A percentile compares a stretch with the other conserved stretches of the same genome.
Conservation (phyloP, 2,888 invertebrate genomes). For the Dimorphilus gyrociliatus region DNA sequence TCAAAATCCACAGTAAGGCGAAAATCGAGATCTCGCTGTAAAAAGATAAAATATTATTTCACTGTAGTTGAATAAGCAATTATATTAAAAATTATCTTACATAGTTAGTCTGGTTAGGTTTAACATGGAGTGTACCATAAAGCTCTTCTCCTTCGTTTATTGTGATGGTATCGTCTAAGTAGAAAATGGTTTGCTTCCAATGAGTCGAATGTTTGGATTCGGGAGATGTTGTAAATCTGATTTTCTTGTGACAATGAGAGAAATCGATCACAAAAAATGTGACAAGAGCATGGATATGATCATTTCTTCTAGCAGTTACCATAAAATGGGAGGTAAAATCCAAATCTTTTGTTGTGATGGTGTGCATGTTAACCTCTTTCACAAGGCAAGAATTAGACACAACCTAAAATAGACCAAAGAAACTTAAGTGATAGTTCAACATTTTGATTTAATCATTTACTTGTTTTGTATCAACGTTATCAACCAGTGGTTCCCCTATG, state of each 20-base stretch:
- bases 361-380: slow-evolving; percentile 94
- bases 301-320: slow-evolving; percentile 53
- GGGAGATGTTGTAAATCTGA: slow-evolving; percentile 82
- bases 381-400: slow-evolving; percentile 84
- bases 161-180: slow-evolving; percentile 1
- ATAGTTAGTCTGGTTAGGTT: slow-evolving; percentile 7
- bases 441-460: no score
- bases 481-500: slow-evolving; percentile 91
- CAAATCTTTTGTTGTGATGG: slow-evolving; percentile 83
- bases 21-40: no score
- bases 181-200: slow-evolving; percentile 66
- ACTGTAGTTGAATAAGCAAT: no score
- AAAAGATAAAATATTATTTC: no score
- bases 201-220: slow-evolving; percentile 95
- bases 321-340: slow-evolving; percentile 64
- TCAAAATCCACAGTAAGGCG: no score
- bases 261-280: slow-evolving; percentile 99
- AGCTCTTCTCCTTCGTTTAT: neutral
- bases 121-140: neutral
- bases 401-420: no score
- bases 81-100: no score
- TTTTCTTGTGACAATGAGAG: slow-evolving; percentile 93
- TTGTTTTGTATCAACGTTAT: slow-evolving; percentile 95
- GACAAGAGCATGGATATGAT: slow-evolving; percentile 91
- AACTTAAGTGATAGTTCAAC: no score